Base-by-base conservation (phyloP, 2,797 vertebrate genomes). In the Lithobates sylvaticus region DNA sequence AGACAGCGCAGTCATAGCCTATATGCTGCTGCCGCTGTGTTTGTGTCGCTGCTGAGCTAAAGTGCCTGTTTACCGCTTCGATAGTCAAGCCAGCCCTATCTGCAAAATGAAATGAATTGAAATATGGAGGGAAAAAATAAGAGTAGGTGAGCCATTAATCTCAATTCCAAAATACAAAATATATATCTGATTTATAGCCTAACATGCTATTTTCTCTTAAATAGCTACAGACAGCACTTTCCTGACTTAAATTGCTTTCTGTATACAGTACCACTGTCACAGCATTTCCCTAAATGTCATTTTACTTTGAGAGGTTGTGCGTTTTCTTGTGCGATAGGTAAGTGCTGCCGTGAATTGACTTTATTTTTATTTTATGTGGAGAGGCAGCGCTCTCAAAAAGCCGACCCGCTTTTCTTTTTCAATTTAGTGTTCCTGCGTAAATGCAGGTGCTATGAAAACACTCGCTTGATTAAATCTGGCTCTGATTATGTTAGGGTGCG, bases 251-350 rank as follows among this genome's bases (percentile, higher is more conserved):
- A 87, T 87, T 87, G 86, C 86, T 87, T 87, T 87, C 76, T 83
- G 69, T 75, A 84, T 79, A 87, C 78, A 83, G 86, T 84, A 84
- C 81, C 78, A 78, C 76, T 83, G 81, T 84, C 70, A 75, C 58
- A 36, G 86, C 76, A 87, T 87, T 87, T 84, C 86, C 86, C 81
- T 84, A 87, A 87, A 87, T 87, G 81, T 87, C 81, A 87, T 74
- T 87, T 83, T 87, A 79, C 69, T 42, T 84, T 78, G 68, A 79
- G 76, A 87, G 65, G 81, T 72, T 75, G 69, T 69, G 61, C 69
- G 76, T 78, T 83, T 74, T 78, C 42, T 29, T 73, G 54, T 73
- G 68, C 67, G 76, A 87, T 84, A 79, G 75, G 75, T 79, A 74
- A 78, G 61, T 87, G 86, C 64, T 42, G 9, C 7, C 34, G 47